Evolutionary conservation across 2,888 invertebrate genomes (phyloP).

Genomic region (Lasioglossum malachurum): DNA sequence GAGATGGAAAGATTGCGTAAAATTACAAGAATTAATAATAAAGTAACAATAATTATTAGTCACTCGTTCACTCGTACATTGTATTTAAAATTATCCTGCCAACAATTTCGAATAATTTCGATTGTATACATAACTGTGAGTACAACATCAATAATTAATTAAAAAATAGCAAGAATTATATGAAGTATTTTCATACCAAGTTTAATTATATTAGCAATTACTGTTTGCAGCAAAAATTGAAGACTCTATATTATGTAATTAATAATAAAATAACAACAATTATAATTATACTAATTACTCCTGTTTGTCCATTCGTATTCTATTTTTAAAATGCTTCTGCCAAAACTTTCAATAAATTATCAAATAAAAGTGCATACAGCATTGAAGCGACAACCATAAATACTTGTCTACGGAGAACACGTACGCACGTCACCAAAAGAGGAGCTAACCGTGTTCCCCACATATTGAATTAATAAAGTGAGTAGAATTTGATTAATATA

Average conservation of each 20-base stretch:
- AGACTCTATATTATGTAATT: neutral
- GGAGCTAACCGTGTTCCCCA: neutral
- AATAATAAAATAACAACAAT: too few relatives aligned
- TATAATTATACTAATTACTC: neutral
- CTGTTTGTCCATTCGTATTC: too few relatives aligned
- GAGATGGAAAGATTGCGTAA: neutral
- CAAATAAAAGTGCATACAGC: neutral
- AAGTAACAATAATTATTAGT: neutral
- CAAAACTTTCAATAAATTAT: neutral
- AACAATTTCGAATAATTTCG: neutral
- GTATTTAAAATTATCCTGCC: neutral
- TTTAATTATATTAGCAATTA: neutral
- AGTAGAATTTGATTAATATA: neutral
- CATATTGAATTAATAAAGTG: neutral
- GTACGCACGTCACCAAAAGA: neutral
- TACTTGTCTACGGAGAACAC: neutral
- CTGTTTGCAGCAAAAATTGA: neutral
- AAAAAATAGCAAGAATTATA: neutral
- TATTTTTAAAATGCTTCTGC: neutral
- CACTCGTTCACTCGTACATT: too few relatives aligned
- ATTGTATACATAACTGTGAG: neutral
- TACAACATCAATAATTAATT: neutral
- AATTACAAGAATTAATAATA: neutral
- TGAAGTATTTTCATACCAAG: neutral
- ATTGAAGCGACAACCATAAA: neutral